Evolutionary conservation across 2,888 invertebrate genomes (phyloP).

Genomic region (Celastrina argiolus): DNA sequence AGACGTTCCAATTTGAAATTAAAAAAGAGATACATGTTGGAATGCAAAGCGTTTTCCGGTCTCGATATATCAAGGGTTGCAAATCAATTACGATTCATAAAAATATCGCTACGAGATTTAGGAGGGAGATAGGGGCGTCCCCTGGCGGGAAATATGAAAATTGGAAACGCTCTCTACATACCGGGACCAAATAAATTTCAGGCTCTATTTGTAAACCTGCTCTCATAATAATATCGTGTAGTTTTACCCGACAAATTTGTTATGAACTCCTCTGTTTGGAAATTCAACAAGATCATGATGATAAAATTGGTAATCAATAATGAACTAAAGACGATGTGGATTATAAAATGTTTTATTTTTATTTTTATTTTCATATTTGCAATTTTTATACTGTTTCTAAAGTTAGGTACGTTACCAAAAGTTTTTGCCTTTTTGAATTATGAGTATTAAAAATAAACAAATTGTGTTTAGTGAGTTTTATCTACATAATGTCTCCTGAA

Average conservation of each 20-base stretch:
- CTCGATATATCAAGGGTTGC: conserved; percentile 20
- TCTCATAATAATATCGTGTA: conserved; percentile 24
- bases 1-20: conserved; percentile 11
- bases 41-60: conserved; percentile 8
- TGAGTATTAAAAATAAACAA: no score
- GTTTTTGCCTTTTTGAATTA: no score
- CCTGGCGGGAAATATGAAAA: conserved; percentile 71
- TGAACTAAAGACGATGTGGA: no score
- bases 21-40: conserved; percentile 16
- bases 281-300: background rate
- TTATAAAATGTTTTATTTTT: no score
- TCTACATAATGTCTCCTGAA: conserved; percentile 2
- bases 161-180: conserved; percentile 60
- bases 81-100: conserved; percentile 63
- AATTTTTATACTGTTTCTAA: no score
- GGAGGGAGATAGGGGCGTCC: conserved; percentile 42
- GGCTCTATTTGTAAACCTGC: conserved; percentile 58
- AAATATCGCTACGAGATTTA: conserved; percentile 65
- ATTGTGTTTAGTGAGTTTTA: background rate
- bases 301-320: no score
- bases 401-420: no score
- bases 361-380: no score
- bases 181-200: conserved; percentile 60
- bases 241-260: background rate
- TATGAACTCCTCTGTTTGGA: background rate